phyloP scores from a whole-genome alignment of 2,888 invertebrate genomes.

The Ophion costatus region DNA sequence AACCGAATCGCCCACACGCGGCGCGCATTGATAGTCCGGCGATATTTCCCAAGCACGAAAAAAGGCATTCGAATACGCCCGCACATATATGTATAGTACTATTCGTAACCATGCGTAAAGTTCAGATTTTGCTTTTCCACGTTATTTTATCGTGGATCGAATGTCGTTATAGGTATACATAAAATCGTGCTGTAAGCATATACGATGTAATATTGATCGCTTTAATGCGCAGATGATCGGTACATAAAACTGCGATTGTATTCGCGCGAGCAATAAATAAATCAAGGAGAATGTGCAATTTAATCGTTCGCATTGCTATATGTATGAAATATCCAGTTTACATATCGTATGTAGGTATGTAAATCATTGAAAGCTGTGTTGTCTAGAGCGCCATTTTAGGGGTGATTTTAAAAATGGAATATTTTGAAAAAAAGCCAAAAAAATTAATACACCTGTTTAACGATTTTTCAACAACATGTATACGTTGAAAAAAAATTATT shows the following conservation, averaged over 20 bases:
- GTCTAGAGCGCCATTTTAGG: no score
- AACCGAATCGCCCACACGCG: conserved; percentile 5
- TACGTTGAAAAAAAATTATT: no score
- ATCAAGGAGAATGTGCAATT: conserved; percentile 46
- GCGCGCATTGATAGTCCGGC: background rate
- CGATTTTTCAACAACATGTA: no score
- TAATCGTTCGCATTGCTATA: conserved; percentile 26
- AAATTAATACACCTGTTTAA: no score
- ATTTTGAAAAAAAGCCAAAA: no score
- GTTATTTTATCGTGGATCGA: conserved; percentile 20
- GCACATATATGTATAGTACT: background rate
- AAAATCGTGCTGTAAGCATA: background rate
- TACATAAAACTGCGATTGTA: conserved; percentile 36
- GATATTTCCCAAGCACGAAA: conserved; percentile 26
- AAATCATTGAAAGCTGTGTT: no score
- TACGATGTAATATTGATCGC: conserved; percentile 6
- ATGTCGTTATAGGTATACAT: background rate
- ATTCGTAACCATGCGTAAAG: conserved; percentile 21
- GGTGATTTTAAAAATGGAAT: no score
- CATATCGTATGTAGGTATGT: no score
- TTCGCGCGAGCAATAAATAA: conserved; percentile 33
- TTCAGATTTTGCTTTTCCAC: conserved; percentile 27
- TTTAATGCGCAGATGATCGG: conserved; percentile 9
- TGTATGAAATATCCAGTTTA: no score
- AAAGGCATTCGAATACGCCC: background rate